Conservation (phyloP, 2,888 invertebrate genomes). For the Stomorhina lunata region DNA sequence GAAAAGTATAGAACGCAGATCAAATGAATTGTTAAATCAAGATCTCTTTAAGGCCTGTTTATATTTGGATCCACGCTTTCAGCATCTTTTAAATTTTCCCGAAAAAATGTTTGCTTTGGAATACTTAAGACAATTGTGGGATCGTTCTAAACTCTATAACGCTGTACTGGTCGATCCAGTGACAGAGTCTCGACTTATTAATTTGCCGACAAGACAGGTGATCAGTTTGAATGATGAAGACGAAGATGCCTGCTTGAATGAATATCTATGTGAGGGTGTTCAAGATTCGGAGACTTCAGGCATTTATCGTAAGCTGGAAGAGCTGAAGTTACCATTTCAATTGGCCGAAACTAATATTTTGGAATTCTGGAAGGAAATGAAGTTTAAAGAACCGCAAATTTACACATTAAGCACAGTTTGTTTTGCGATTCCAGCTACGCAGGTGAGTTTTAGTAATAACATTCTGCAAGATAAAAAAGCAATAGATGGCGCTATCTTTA, state of each 20-base stretch:
- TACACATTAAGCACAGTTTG: slow-evolving; percentile 39
- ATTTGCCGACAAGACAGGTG: neutral
- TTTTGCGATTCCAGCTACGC: slow-evolving; percentile 52
- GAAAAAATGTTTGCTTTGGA: slow-evolving; percentile 26
- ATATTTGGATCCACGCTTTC: slow-evolving; percentile 43
- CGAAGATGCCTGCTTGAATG: slow-evolving; percentile 32
- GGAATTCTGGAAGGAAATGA: slow-evolving; percentile 25
- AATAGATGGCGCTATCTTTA: too few relatives aligned
- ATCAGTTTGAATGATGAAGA: slow-evolving; percentile 43
- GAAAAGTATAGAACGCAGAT: slow-evolving; percentile 4
- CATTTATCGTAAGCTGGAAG: slow-evolving; percentile 29
- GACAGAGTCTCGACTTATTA: neutral
- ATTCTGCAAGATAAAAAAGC: too few relatives aligned
- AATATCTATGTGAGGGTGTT: slow-evolving; percentile 30
- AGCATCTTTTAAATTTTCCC: slow-evolving; percentile 30
- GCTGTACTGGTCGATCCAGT: neutral
- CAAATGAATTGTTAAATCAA: neutral
- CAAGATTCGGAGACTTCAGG: slow-evolving; percentile 2
- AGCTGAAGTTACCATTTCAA: slow-evolving; percentile 40
- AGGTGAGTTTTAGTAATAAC: slow-evolving; percentile 47
- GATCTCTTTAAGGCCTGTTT: slow-evolving; percentile 21
- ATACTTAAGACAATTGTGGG: slow-evolving; percentile 37
- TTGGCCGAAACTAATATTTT: slow-evolving; percentile 40
- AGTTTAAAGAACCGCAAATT: slow-evolving; percentile 38
- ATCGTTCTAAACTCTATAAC: slow-evolving; percentile 27